Evolutionary conservation across 30 jellyfish, hydroid and myxozoan species (phyloP).

Genomic region (Cassiopea xamachana): DNA sequence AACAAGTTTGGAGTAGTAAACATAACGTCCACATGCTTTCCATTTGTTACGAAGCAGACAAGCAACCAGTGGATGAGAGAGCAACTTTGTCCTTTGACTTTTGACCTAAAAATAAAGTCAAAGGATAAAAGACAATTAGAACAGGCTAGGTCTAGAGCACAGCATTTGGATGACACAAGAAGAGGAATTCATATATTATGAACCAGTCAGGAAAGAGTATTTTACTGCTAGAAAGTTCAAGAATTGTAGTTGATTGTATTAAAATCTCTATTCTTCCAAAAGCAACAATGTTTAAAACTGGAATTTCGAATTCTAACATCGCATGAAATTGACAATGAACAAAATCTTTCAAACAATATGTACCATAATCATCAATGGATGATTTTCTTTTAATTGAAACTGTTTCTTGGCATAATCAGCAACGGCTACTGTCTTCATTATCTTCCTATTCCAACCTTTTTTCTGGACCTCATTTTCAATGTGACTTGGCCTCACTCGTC

Average conservation of each 20-base stretch:
- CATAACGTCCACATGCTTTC: slow-evolving; percentile 95
- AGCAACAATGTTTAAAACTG: no score
- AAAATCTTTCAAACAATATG: not conserved
- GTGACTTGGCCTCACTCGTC: slow-evolving; percentile 33
- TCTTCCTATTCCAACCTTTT: slow-evolving; percentile 16
- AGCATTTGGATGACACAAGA: no score
- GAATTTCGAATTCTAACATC: no score
- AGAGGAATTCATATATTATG: no score
- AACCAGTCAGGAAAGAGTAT: no score
- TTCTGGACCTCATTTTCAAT: slow-evolving; percentile 4
- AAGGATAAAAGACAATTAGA: not conserved
- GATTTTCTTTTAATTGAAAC: slow-evolving; percentile 86
- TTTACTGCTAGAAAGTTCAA: no score
- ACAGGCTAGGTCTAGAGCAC: no score
- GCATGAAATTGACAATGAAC: no score
- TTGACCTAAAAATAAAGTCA: slow-evolving; percentile 74
- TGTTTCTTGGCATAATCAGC: slow-evolving; percentile 85
- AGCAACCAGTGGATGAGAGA: slow-evolving; percentile 97
- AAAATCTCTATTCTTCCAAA: no score
- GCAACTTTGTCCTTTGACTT: slow-evolving; percentile 91
- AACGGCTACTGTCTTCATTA: slow-evolving; percentile 64
- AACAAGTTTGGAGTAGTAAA: slow-evolving; percentile 88
- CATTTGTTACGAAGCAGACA: slow-evolving; percentile 96
- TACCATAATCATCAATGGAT: slow-evolving; percentile 96
- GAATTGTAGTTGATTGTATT: no score